Evolutionary conservation across 64 coral and sea anemone genomes (phyloP), one percentile per base, ranked within the genome.

Genomic region (Astreopora myriophthalma): DNA sequence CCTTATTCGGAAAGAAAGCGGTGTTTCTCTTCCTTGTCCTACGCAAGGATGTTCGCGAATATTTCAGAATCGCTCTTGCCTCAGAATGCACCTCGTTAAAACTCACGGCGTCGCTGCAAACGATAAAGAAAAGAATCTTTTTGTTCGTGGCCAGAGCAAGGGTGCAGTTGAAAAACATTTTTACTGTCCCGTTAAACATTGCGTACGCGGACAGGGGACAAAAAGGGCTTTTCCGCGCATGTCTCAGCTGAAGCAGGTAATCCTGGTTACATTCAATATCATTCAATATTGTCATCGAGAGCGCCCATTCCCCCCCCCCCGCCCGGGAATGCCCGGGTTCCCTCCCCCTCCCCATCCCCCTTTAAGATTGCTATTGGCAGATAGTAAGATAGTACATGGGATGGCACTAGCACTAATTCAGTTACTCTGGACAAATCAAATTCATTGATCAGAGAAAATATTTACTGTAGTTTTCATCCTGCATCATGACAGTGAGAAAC

Each of bases 201-300:
- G 97, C 64, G 74, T 89, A 20, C 93, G 97, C 0, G 94, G 94
- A 40, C 48, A 90, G 40, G 69, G 89, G 12, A 93, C 64, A 20
- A 93, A 93, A 20, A 86, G 93, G 52, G 90, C 90, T 78, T 99
- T 99, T 64, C 93, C 91, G 12, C 94, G 97, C 37, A 91, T 99
- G 79, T 94, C 90, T 26, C 94, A 99, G 39, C 65, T 99, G 17
- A 99, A 99, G 81, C 97, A 99, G 94, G 96, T 98, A 87, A 44
- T 13, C 10, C 23, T 76, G 14, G 51, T 55, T 55, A 8, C 12
- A 55, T 3, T 55, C 8, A n/a, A 55, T 46, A 11, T 11, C 5
- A 46, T 5, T 46, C 5, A 46, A 46, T 6, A 6, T 46, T 46
- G 42, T n/a, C n/a, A n/a, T n/a, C n/a, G n/a, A n/a, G n/a, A n/a